Evolutionary conservation across 1,140 invertebrate genomes (phyloP).

Genomic region (Drosophila fuyamai): DNA sequence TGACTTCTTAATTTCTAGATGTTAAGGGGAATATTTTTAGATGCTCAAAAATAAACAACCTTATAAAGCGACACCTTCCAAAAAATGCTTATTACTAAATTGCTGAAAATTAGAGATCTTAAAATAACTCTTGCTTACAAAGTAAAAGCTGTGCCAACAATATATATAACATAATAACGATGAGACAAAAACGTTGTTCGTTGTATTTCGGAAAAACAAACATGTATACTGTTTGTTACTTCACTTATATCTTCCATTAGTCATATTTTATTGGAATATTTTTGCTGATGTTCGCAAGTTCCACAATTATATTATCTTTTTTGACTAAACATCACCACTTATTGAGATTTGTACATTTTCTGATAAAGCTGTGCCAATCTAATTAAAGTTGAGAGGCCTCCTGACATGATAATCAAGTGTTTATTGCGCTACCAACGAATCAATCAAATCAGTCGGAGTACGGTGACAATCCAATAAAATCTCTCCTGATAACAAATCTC

Average conservation of each 20-base stretch:
- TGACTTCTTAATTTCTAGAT: no score
- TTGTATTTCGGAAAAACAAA: no score
- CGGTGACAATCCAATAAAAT: neutral
- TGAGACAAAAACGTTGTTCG: no score
- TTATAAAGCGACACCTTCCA: neutral
- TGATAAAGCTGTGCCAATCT: conserved; percentile 40
- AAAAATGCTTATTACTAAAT: neutral
- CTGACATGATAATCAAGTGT: conserved; percentile 66
- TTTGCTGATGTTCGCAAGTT: no score
- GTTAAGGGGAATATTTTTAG: neutral
- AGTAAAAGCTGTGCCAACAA: neutral
- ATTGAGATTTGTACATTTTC: conserved; percentile 25
- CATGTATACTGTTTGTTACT: no score
- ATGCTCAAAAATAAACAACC: neutral
- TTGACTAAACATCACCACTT: neutral
- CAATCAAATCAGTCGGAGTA: conserved; percentile 31
- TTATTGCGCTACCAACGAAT: conserved; percentile 35
- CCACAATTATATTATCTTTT: neutral
- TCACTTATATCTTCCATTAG: no score
- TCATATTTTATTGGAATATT: no score
- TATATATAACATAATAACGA: no score
- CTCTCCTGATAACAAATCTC: neutral
- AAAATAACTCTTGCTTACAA: conserved; percentile 9
- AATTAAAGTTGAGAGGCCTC: conserved; percentile 54
- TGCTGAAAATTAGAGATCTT: neutral